phyloP scores from a whole-genome alignment of 2,113 vertebrate genomes.

The Vanacampus margaritifer region DNA sequence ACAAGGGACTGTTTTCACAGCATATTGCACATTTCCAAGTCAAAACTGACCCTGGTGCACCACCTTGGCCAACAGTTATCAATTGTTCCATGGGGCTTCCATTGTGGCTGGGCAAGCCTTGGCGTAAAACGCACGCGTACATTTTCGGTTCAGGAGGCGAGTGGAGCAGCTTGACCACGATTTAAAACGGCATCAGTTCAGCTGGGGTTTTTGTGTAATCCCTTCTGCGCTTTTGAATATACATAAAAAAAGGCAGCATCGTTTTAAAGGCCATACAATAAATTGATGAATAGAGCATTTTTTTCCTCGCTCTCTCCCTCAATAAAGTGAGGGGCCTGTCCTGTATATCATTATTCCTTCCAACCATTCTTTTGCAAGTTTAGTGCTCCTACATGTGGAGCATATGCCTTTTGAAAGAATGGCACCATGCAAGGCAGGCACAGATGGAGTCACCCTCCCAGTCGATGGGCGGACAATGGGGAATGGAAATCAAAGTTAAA shows the following conservation, averaged over 20 bases:
- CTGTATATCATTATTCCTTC: conserved; percentile 75
- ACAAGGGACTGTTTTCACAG: conserved; percentile 67
- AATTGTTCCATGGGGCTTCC: conserved; percentile 47
- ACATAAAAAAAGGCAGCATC: conserved; percentile 69
- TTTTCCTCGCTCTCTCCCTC: conserved; percentile 30
- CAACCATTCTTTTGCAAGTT: conserved; percentile 70
- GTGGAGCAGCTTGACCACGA: conserved; percentile 68
- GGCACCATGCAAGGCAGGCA: conserved; percentile 80
- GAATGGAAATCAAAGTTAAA: conserved; percentile 79
- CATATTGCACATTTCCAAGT: conserved; percentile 69
- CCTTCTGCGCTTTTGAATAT: conserved; percentile 71
- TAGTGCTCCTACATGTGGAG: conserved; percentile 71
- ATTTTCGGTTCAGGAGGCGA: conserved; percentile 62
- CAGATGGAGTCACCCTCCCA: conserved; percentile 82
- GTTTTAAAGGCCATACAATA: conserved; percentile 68
- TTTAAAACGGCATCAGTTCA: conserved; percentile 73
- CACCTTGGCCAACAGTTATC: conserved; percentile 55
- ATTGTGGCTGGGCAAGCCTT: conserved; percentile 39
- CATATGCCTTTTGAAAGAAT: conserved; percentile 87
- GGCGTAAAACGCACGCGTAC: conserved; percentile 46
- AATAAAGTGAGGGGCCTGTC: conserved; percentile 53
- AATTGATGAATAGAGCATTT: conserved; percentile 69
- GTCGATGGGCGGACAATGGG: conserved; percentile 75
- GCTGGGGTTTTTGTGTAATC: conserved; percentile 66
- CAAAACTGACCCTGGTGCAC: conserved; percentile 47